Evolutionary conservation across 2,888 invertebrate genomes (phyloP), one percentile per base, ranked within the genome.

Genomic region (Loripinus fragilis): DNA sequence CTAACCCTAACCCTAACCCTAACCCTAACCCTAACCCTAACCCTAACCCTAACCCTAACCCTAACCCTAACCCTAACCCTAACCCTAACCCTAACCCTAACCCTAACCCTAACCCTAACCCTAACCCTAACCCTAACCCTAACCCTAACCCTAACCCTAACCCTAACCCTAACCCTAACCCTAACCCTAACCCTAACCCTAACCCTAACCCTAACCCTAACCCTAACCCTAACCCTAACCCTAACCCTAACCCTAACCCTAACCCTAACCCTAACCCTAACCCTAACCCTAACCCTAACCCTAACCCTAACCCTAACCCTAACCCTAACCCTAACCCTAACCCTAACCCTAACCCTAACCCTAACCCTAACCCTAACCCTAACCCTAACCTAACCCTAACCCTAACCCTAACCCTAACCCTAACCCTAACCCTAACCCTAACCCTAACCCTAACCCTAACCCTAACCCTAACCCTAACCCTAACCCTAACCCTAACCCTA

Each of bases 151-250:
- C 77, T 72, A 68, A 78, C 71, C 78, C 82, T 72, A 76, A 78
- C 74, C 76, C 73, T 73, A 76, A 80, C 76, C 78, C 80, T 73
- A 68, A 76, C 78, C 84, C 79, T 71, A 76, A 84, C 82, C 80
- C 80, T 76, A 80, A 82, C 80, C 82, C 80, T 38, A 35, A 33
- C 30, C 66, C 66, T 38, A 35, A 66, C 30, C 66, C 66, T 38
- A 35, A 33, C 5, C 66, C 66, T 38, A 35, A 66, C 30, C 66
- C 30, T 38, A 35, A 64, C 17, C 30, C 66, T 38, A n/a, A 41
- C 5, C n/a, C 2, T 38, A 10, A 20, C 2, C 5, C 83, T 73
- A 7, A 71, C 75, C 80, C 80, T 66, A 67, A 75, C 74, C 77
- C 74, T 76, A 76, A 75, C 80, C 76, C 79, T 68, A 71, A 74